Conservation (phyloP, 2,113 vertebrate genomes). For the Lamprologus sp. region DNA sequence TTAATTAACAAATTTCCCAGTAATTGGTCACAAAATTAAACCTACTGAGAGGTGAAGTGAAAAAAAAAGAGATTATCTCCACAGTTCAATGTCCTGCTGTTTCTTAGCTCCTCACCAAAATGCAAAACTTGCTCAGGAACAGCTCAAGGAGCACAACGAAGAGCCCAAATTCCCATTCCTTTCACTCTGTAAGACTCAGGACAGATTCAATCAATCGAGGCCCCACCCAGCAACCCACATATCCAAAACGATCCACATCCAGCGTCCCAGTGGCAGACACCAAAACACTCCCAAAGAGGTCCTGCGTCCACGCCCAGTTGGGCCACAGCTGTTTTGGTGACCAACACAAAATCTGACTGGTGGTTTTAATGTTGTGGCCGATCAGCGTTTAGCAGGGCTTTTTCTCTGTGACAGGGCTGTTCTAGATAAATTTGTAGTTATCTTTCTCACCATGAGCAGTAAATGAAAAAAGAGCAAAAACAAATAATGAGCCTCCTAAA, state of each 20-base stretch:
- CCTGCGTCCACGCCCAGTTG: background rate
- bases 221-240: background rate
- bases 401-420: background rate
- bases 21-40: background rate
- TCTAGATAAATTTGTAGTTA: background rate
- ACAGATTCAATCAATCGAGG: background rate
- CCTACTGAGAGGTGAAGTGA: background rate
- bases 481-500: background rate
- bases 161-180: background rate
- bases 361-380: background rate
- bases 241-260: background rate
- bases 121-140: background rate
- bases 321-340: background rate
- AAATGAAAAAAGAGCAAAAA: background rate
- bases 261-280: background rate
- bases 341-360: background rate
- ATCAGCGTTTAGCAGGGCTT: background rate
- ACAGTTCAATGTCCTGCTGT: background rate
- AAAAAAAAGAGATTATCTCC: background rate
- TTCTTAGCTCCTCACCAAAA: background rate
- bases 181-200: background rate
- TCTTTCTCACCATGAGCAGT: background rate
- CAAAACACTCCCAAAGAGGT: background rate
- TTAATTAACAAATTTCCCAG: background rate
- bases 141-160: background rate